These are phyloP conservation scores for Heterotilapia buettikoferi DNA, from an alignment of 2,113 vertebrate genomes.

Conservation along the genomic window DNA sequence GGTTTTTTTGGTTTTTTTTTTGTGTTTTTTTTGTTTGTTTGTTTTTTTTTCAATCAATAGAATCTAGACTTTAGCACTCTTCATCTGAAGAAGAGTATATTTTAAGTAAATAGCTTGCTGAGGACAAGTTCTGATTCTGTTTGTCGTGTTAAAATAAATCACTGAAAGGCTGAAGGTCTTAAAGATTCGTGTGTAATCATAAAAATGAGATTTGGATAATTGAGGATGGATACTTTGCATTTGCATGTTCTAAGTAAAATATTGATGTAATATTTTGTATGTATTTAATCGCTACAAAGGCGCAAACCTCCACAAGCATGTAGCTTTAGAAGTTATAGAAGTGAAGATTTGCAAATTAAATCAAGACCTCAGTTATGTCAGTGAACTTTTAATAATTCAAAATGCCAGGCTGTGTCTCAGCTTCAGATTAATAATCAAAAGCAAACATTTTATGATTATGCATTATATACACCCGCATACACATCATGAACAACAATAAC, in stretches of 20 bases:
- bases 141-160: background rate
- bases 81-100: background rate
- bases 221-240: background rate
- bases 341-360: background rate
- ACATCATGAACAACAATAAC: background rate
- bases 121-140: background rate
- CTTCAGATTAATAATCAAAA: background rate
- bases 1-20: background rate
- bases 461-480: background rate
- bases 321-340: background rate
- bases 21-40: no score
- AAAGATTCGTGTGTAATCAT: background rate
- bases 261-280: background rate
- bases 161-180: background rate
- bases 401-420: background rate
- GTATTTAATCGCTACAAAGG: background rate
- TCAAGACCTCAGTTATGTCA: background rate
- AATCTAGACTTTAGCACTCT: background rate
- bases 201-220: background rate
- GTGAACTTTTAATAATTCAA: background rate
- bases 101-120: background rate
- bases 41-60: background rate
- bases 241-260: background rate
- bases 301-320: rapidly evolving
- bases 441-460: background rate